Evolutionary conservation across 2,888 invertebrate genomes (phyloP).

Genomic region (Timema podura): DNA sequence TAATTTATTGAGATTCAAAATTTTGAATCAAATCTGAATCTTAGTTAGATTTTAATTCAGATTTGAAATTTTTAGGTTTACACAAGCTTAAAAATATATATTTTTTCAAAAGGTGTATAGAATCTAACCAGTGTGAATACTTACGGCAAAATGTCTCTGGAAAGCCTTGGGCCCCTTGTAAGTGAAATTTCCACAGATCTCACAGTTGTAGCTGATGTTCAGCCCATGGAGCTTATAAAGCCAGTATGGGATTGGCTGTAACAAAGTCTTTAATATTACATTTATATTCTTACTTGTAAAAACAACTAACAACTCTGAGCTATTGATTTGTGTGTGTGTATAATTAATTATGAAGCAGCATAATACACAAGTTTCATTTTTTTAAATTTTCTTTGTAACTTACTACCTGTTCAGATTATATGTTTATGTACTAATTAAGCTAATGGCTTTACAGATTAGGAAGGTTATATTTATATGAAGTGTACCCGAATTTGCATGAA

Average conservation of each 20-base stretch:
- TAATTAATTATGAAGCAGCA: too few relatives aligned
- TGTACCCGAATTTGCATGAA: too few relatives aligned
- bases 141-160: slow-evolving; percentile 92
- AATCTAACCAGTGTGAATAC: slow-evolving; percentile 30
- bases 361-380: too few relatives aligned
- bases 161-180: slow-evolving; percentile 99
- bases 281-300: too few relatives aligned
- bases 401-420: too few relatives aligned
- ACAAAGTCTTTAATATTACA: slow-evolving; percentile 19
- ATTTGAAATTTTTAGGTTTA: not conserved
- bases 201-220: slow-evolving; percentile 98
- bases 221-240: slow-evolving; percentile 97
- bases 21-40: not conserved
- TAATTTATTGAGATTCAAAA: not conserved
- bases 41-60: not conserved
- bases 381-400: too few relatives aligned
- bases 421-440: too few relatives aligned
- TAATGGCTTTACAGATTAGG: too few relatives aligned
- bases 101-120: not conserved
- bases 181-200: slow-evolving; percentile 98
- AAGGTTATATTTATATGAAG: too few relatives aligned
- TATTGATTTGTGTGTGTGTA: too few relatives aligned
- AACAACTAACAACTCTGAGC: too few relatives aligned
- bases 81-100: not conserved
- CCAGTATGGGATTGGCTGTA: slow-evolving; percentile 50